These are phyloP conservation scores for Cisticola juncidis DNA, from an alignment of 2,113 vertebrate genomes.

Conservation along the genomic window DNA sequence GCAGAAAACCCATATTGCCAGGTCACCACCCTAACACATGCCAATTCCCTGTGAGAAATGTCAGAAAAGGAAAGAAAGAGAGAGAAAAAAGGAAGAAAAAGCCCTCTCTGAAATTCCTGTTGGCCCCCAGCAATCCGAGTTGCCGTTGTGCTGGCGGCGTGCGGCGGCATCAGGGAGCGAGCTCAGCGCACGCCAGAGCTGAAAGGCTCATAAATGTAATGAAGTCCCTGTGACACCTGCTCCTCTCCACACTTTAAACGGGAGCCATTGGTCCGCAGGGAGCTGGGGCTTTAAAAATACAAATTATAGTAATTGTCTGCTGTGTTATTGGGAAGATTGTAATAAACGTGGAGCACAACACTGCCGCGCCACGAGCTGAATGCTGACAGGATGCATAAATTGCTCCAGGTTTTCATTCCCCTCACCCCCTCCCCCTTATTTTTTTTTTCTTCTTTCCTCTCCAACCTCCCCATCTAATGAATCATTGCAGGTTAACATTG, in stretches of 20 bases:
- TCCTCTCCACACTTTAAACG: slow-evolving; percentile 80
- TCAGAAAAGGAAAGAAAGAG: neutral
- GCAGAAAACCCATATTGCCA: slow-evolving; percentile 79
- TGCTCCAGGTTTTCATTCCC: slow-evolving; percentile 25
- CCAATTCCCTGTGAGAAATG: slow-evolving; percentile 72
- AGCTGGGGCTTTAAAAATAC: slow-evolving; percentile 68
- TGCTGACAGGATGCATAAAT: slow-evolving; percentile 39
- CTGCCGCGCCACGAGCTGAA: neutral
- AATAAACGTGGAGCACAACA: slow-evolving; percentile 49
- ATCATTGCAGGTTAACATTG: neutral
- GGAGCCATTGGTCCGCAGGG: slow-evolving; percentile 67
- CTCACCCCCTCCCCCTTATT: neutral
- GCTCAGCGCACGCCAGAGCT: slow-evolving; percentile 44
- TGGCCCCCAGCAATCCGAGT: slow-evolving; percentile 73
- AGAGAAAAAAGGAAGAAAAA: neutral
- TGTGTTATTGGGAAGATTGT: slow-evolving; percentile 67
- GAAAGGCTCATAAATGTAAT: slow-evolving; percentile 74
- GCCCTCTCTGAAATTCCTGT: slow-evolving; percentile 65
- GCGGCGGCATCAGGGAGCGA: slow-evolving; percentile 36
- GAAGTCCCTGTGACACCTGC: slow-evolving; percentile 87
- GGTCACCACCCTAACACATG: slow-evolving; percentile 66
- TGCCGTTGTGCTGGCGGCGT: slow-evolving; percentile 71
- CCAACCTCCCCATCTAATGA: neutral
- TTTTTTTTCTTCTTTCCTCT: neutral
- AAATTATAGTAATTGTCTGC: slow-evolving; percentile 74